Percentiles rank a stretch among this genome's conserved stretches.
Evolutionary conservation across 2,113 vertebrate species (phyloP).

Genomic region (Indicator indicator): DNA sequence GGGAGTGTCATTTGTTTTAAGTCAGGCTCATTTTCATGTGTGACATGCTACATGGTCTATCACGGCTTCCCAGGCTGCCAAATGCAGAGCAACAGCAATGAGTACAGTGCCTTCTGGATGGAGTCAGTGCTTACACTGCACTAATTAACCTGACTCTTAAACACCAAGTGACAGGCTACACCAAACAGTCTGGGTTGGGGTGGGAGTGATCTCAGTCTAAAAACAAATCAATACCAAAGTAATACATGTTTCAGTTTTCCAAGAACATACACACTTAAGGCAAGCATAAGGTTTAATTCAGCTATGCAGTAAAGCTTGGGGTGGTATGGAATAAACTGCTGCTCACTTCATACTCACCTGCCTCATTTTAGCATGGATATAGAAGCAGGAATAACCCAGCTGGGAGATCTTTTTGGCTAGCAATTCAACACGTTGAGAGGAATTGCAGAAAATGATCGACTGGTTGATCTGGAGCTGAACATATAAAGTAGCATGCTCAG

Average conservation of each 20-base stretch:
- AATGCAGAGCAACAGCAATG: not conserved
- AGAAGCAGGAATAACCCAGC: conserved; percentile 99
- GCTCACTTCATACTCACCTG: conserved; percentile 83
- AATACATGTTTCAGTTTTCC: not conserved
- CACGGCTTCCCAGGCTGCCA: not conserved
- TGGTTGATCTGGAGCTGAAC: conserved; percentile 98
- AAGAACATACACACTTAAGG: not conserved
- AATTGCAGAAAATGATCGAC: conserved; percentile 99
- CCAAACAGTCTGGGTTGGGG: accelerated
- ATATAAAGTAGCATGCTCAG: not conserved
- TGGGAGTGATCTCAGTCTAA: not conserved
- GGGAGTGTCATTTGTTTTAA: accelerated
- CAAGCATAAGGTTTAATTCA: not conserved
- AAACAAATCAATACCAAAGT: not conserved
- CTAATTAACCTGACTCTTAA: not conserved
- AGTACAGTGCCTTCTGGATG: not conserved
- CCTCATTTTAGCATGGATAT: conserved; percentile 99
- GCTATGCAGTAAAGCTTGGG: not conserved
- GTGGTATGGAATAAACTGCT: not conserved
- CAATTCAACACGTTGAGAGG: conserved; percentile 97
- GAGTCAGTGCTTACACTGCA: not conserved
- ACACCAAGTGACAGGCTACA: not conserved
- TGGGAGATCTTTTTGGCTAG: conserved; percentile 99
- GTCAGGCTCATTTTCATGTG: not conserved
- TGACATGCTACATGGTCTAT: not conserved